A percentile compares a stretch with the other conserved stretches of the same genome.
Evolutionary conservation across 2,797 vertebrate genomes (phyloP).

Genomic region (Coracias cyanogaster): DNA sequence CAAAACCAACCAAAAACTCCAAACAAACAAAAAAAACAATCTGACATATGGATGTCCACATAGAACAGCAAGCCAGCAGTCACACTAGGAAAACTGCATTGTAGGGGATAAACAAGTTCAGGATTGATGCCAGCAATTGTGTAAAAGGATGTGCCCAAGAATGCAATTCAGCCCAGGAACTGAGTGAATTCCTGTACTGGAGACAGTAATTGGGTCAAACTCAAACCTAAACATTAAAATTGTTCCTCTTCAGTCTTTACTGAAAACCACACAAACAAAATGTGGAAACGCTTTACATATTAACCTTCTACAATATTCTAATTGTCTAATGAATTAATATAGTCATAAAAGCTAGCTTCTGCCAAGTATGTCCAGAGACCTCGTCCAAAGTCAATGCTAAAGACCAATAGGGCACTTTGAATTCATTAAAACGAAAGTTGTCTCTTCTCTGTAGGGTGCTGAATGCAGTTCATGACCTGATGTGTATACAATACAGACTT

Average conservation of each 20-base stretch:
- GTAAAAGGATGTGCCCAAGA: neutral
- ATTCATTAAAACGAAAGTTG: constrained; percentile 22
- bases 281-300: neutral
- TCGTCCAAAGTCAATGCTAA: neutral
- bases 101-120: neutral
- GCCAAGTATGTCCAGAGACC: neutral
- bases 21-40: neutral
- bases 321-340: neutral
- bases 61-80: neutral
- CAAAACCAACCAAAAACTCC: too few species aligned
- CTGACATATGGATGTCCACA: neutral
- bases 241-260: neutral
- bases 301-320: neutral
- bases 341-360: neutral
- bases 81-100: neutral
- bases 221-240: neutral
- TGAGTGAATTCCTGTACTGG: neutral
- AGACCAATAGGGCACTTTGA: neutral
- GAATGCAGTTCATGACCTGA: neutral
- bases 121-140: neutral
- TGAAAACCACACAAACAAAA: neutral
- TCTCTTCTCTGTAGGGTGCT: neutral
- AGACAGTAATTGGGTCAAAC: neutral
- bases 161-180: neutral
- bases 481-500: neutral